Base-by-base conservation (phyloP, 1,140 invertebrate species). In the Charaxes varanes region DNA sequence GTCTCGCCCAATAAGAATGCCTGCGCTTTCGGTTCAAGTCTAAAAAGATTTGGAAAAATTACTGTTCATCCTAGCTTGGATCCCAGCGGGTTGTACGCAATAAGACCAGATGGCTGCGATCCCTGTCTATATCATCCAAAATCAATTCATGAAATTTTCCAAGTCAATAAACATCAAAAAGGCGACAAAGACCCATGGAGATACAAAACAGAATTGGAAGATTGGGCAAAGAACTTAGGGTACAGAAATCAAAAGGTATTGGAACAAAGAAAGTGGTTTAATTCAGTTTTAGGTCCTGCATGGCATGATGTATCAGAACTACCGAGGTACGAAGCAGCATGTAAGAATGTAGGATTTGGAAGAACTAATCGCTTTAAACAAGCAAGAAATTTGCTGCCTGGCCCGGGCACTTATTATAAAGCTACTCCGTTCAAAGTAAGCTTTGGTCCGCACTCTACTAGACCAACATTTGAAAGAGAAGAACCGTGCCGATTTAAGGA, bases 151-250 rank as follows among this genome's bases (percentile, higher is more conserved):
- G 35, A 60, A 54, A 56, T 66, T 26, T 78, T 47, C 37, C 47
- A 54, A 52, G 33, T 63, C 4, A 70, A 63, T 16, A 63, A 42
- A 42, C 51, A 56, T 13, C 58, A 50, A 23, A 55, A 44, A 19
- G 34, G 21, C 13, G 34, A 44, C 3, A 72, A 70, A 48, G 71
- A 74, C 15, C 64, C 65, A 0, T 80, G 78, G 78, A 62, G 41
- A 36, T 76, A 69, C 33, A 78, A 78, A 59, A 65, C 35, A 7
- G 76, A 79, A 38, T 45, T 80, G 6, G 76, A 79, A 51, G 71
- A 72, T 12, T 82, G 76, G 72, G 47, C 63, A n/a, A 53, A 57
- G 41, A 76, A 82, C 40, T 69, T 82, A 26, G 78, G 78, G 3
- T 80, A 80, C 28, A 66, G 71, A 43, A 82, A 82, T 42, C 67